phyloP scores from a whole-genome alignment of 1,140 invertebrate genomes.

The Gonatopus flavifemur region DNA sequence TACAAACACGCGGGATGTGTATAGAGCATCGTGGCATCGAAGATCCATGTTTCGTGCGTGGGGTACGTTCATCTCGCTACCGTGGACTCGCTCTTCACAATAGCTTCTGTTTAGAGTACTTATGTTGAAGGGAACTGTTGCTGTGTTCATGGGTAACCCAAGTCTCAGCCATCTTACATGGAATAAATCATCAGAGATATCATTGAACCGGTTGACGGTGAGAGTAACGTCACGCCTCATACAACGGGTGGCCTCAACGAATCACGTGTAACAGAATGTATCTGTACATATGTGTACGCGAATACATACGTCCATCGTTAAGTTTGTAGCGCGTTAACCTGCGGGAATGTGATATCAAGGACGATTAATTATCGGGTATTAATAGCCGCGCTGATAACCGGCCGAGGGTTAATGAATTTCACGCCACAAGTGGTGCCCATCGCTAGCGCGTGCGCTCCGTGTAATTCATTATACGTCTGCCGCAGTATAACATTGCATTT shows the following conservation, averaged over 20 bases:
- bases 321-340: no score
- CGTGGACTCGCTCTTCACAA: conserved; percentile 54
- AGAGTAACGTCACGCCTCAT: conserved; percentile 26
- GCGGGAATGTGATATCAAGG: no score
- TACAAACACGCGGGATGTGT: background rate
- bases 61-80: conserved; percentile 51
- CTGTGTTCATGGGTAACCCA: conserved; percentile 48
- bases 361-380: conserved; percentile 6
- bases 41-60: conserved; percentile 42
- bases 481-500: no score
- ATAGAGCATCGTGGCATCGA: conserved; percentile 6
- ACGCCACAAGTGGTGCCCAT: no score
- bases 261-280: conserved; percentile 17
- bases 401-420: background rate
- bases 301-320: background rate
- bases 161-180: conserved; percentile 55
- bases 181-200: conserved; percentile 59
- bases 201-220: conserved; percentile 53
- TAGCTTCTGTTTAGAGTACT: conserved; percentile 58
- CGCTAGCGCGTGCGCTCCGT: no score
- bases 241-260: conserved; percentile 39
- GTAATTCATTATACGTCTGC: no score
- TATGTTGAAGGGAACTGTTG: conserved; percentile 32
- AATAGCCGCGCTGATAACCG: background rate
- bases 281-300: no score